These are phyloP conservation scores for Epicauta chinensis DNA, from an alignment of 1,140 invertebrate genomes.

Conservation along the genomic window DNA sequence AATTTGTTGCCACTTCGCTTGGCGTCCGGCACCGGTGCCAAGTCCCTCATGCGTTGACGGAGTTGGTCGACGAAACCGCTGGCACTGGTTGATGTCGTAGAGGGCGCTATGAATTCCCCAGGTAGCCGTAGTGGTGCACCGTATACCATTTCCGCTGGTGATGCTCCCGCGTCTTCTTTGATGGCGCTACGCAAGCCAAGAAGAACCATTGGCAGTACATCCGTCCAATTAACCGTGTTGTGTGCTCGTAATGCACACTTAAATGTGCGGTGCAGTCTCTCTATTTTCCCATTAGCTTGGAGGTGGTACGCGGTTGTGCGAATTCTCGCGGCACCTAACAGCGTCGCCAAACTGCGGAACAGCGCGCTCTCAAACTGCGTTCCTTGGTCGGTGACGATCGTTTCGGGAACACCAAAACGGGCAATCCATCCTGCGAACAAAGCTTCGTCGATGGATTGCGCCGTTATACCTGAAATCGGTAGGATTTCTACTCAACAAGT, in stretches of 20 bases:
- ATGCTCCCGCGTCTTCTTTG: slow-evolving; percentile 21
- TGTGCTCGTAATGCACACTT: slow-evolving; percentile 42
- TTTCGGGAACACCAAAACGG: slow-evolving; percentile 37
- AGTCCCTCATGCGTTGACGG: too few relatives aligned
- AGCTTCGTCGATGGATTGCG: slow-evolving; percentile 31
- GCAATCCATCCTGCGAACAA: slow-evolving; percentile 35
- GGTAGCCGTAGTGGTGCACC: slow-evolving; percentile 37
- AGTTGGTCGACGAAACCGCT: neutral
- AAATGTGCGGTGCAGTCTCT: slow-evolving; percentile 32
- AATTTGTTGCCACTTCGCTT: slow-evolving; percentile 1
- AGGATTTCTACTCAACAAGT: slow-evolving; percentile 44
- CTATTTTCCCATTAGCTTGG: neutral
- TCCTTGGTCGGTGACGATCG: slow-evolving; percentile 44
- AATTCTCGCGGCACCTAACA: neutral
- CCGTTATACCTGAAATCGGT: slow-evolving; percentile 37
- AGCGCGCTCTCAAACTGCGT: slow-evolving; percentile 37
- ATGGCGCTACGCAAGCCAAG: slow-evolving; percentile 31
- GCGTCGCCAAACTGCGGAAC: neutral
- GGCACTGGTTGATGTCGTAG: neutral
- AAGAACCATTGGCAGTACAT: slow-evolving; percentile 29
- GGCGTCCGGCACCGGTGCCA: neutral
- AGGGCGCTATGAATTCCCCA: slow-evolving; percentile 33
- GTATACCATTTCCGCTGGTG: slow-evolving; percentile 31
- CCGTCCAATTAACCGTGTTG: slow-evolving; percentile 10
- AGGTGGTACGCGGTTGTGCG: neutral